These are phyloP conservation scores for Pseudorhombus dupliciocellatus DNA, from an alignment of 2,113 vertebrate species.

Conservation along the genomic window DNA sequence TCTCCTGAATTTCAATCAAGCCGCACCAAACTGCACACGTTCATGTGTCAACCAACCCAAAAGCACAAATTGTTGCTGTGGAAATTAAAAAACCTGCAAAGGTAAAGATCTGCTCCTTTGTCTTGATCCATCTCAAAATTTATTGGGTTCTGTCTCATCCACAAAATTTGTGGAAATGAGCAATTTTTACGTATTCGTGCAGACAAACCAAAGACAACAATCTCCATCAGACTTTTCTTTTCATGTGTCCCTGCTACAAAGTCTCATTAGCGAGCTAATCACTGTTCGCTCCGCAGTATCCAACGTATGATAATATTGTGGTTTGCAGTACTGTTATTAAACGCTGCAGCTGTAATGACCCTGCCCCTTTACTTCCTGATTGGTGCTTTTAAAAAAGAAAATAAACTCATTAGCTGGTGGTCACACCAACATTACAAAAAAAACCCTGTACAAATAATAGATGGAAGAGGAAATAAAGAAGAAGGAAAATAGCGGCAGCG, in stretches of 20 bases:
- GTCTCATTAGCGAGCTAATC: slow-evolving; percentile 11
- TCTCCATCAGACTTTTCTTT: not conserved
- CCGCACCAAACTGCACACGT: not conserved
- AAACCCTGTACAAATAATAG: slow-evolving; percentile 31
- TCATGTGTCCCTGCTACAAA: slow-evolving; percentile 26
- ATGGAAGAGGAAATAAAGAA: not conserved
- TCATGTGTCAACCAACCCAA: not conserved
- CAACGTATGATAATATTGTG: slow-evolving; percentile 18
- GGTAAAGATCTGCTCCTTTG: no score
- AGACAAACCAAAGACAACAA: not conserved
- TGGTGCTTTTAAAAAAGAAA: slow-evolving; percentile 25
- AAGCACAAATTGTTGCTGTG: no score
- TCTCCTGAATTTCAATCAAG: not conserved
- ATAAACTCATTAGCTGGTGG: slow-evolving; percentile 46
- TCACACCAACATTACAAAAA: not conserved
- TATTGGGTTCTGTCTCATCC: no score
- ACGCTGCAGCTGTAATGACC: slow-evolving; percentile 14
- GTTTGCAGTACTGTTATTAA: slow-evolving; percentile 11
- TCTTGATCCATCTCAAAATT: no score
- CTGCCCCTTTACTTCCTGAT: slow-evolving; percentile 37
- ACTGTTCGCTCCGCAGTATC: slow-evolving; percentile 7
- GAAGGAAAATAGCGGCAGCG: slow-evolving; percentile 13
- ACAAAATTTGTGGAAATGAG: no score
- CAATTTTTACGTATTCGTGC: no score
- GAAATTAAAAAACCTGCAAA: no score